Evolutionary conservation across 2,797 vertebrate genomes (phyloP).

Genomic region (Silurus lanzhouensis): DNA sequence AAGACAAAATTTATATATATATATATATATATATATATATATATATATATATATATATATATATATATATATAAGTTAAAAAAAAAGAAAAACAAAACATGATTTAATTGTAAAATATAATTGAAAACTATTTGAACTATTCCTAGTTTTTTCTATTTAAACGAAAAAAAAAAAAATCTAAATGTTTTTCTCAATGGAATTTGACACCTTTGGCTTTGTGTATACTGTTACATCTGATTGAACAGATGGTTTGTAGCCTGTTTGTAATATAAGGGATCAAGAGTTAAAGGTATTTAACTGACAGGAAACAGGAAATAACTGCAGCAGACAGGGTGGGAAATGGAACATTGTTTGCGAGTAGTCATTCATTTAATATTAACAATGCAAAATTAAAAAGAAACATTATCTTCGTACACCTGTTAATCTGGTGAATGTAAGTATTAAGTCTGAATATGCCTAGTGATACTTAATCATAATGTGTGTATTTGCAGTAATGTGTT

Average conservation of each 20-base stretch:
- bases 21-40: too few relatives aligned
- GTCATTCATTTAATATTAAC: conserved; percentile 10
- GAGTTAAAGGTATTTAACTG: not conserved
- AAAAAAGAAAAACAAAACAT: too few relatives aligned
- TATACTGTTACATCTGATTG: not conserved
- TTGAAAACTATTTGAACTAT: too few relatives aligned
- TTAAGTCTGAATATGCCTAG: not conserved
- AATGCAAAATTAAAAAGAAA: not conserved
- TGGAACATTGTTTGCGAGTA: not conserved
- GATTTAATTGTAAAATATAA: too few relatives aligned
- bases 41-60: too few relatives aligned
- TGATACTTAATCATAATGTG: not conserved
- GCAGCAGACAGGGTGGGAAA: not conserved
- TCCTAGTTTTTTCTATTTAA: not conserved
- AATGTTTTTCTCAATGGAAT: not conserved
- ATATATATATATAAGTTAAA: too few relatives aligned
- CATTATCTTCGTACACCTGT: not conserved
- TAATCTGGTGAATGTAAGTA: not conserved
- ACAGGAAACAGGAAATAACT: conserved; percentile 10
- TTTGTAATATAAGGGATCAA: not conserved
- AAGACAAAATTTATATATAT: too few relatives aligned
- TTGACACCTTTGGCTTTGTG: not conserved
- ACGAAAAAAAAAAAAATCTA: not conserved
- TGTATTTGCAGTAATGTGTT: not conserved
- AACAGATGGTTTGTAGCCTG: not conserved